phyloP scores from a whole-genome alignment of 2,888 invertebrate species.

The Cephus rjabovi region DNA sequence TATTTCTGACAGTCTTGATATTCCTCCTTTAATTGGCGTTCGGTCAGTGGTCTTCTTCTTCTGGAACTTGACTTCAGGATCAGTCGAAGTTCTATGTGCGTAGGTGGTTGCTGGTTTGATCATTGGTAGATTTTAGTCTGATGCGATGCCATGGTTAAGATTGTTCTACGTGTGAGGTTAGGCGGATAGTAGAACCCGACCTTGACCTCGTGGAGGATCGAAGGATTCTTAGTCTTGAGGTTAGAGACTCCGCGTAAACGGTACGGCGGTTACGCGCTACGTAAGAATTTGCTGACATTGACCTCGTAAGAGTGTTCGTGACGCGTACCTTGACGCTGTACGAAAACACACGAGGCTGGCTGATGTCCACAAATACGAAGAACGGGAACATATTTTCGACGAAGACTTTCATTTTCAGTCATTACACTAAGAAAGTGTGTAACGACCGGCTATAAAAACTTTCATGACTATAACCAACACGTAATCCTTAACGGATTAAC shows the following conservation, averaged over 20 bases:
- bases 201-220: constrained; percentile 2
- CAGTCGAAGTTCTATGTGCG: background rate
- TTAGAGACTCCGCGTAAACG: background rate
- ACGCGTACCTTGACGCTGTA: background rate
- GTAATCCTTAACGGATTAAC: background rate
- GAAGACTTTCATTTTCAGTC: background rate
- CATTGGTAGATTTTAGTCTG: background rate
- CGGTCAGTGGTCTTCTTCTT: background rate
- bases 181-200: background rate
- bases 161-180: background rate
- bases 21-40: background rate
- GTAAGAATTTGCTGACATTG: constrained; percentile 3
- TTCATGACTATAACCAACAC: background rate
- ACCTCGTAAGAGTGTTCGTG: constrained; percentile 6
- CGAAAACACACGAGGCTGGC: background rate
- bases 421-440: background rate
- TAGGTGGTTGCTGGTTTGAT: background rate
- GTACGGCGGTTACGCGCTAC: constrained; percentile 1
- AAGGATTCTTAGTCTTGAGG: constrained; percentile 1
- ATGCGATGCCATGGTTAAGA: background rate
- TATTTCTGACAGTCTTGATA: background rate
- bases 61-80: background rate
- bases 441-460: background rate
- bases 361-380: background rate
- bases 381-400: background rate